Evolutionary conservation across 1,140 invertebrate genomes (phyloP).

Genomic region (Limonius californicus): DNA sequence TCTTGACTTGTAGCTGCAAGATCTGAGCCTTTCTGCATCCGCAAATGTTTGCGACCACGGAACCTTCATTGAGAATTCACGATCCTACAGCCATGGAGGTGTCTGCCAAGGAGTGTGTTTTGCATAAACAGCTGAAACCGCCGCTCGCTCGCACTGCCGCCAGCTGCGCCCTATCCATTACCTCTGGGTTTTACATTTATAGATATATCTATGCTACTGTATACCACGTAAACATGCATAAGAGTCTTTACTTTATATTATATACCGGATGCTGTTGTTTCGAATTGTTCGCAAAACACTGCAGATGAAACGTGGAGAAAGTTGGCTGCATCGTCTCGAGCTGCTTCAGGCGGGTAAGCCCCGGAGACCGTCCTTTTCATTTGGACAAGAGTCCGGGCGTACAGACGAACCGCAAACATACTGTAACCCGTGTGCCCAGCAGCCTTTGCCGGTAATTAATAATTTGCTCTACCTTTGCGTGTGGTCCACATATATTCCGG

Average conservation of each 20-base stretch:
- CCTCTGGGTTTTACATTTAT: constrained; percentile 7
- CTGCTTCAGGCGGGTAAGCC: too few relatives aligned
- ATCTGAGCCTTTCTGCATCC: too few relatives aligned
- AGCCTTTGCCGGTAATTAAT: constrained; percentile 22
- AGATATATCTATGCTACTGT: too few relatives aligned
- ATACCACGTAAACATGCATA: too few relatives aligned
- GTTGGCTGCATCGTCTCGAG: too few relatives aligned
- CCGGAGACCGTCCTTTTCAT: not conserved
- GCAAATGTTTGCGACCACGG: too few relatives aligned
- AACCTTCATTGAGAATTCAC: not conserved
- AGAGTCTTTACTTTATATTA: too few relatives aligned
- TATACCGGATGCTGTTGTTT: too few relatives aligned
- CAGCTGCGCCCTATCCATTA: constrained; percentile 6
- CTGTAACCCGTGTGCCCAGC: not conserved
- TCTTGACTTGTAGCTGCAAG: too few relatives aligned
- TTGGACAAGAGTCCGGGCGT: constrained; percentile 3
- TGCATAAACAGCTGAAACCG: not conserved
- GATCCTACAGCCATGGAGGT: not conserved
- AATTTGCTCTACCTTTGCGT: constrained; percentile 24
- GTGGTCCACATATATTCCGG: constrained; percentile 21
- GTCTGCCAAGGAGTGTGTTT: not conserved
- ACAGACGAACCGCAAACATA: constrained; percentile 16
- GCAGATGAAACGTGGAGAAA: too few relatives aligned
- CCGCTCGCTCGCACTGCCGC: not conserved
- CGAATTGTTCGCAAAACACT: too few relatives aligned